phyloP scores from a whole-genome alignment of 2,888 invertebrate genomes.

The Caenorhabditis japonica region DNA sequence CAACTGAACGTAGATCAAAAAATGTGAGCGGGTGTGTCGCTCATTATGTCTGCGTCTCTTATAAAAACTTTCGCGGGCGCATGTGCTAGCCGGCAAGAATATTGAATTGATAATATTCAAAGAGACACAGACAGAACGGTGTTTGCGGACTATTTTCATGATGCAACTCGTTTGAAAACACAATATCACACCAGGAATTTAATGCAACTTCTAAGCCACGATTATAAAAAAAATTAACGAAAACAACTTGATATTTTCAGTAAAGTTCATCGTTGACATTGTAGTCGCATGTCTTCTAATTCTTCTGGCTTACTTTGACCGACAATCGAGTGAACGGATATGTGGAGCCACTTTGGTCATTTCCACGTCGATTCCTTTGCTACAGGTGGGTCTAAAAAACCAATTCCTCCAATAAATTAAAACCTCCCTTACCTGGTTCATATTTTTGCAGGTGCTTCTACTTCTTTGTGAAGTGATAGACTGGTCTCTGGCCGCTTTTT shows the following conservation, averaged over 20 bases:
- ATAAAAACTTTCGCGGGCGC: no score
- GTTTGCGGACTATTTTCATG: no score
- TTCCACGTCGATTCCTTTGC: conserved; percentile 56
- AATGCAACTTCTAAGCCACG: no score
- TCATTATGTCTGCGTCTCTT: no score
- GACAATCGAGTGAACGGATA: conserved; percentile 39
- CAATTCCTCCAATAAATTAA: not conserved
- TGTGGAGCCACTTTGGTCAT: conserved; percentile 57
- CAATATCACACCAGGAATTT: no score
- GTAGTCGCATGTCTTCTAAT: conserved; percentile 52
- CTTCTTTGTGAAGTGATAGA: conserved; percentile 62
- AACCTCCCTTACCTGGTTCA: not conserved
- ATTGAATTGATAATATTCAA: no score
- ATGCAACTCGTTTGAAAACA: no score
- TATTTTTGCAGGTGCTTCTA: conserved; percentile 50
- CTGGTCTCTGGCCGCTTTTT: conserved; percentile 62
- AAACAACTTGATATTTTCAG: conserved; percentile 23
- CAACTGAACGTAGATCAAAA: no score
- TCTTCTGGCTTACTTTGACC: conserved; percentile 45
- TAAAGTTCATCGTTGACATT: conserved; percentile 62
- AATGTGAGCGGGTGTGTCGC: no score
- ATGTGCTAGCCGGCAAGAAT: no score
- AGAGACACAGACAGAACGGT: no score
- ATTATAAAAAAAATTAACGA: no score
- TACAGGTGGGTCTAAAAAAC: conserved; percentile 41